Evolutionary conservation across 2,888 invertebrate species (phyloP).

Genomic region (Pachydiplax longipennis): DNA sequence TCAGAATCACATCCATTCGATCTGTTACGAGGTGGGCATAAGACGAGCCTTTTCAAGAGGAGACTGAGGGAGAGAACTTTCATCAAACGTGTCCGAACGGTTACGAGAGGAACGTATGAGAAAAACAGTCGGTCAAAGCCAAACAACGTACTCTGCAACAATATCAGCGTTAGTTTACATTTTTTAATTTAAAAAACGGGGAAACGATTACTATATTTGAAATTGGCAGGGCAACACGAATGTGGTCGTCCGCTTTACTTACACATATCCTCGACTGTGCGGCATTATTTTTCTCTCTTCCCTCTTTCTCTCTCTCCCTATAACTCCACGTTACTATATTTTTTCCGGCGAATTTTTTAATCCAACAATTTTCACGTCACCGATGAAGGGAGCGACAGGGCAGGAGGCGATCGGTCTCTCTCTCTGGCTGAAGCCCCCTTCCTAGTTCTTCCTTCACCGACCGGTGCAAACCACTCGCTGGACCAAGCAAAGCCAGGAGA

Average conservation of each 20-base stretch:
- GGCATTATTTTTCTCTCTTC: neutral
- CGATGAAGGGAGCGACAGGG: neutral
- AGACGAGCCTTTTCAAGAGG: slow-evolving; percentile 3
- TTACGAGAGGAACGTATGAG: neutral
- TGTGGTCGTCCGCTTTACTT: neutral
- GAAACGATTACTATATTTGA: neutral
- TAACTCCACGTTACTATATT: neutral
- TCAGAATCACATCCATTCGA: slow-evolving; percentile 18
- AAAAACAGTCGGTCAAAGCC: slow-evolving; percentile 3
- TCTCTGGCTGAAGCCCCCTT: neutral
- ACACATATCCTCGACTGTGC: neutral
- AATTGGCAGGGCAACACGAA: neutral
- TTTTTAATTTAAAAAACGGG: neutral
- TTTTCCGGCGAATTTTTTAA: neutral
- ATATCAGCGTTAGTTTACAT: neutral
- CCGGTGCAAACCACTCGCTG: slow-evolving; percentile 8
- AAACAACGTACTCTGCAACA: slow-evolving; percentile 23
- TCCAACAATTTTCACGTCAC: slow-evolving; percentile 13
- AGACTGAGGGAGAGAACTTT: neutral
- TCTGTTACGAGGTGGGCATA: neutral
- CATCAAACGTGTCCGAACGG: neutral
- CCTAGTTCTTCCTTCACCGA: slow-evolving; percentile 10
- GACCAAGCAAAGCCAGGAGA: neutral
- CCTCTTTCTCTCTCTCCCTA: neutral
- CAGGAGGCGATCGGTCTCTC: neutral